Conservation (phyloP, 1,140 invertebrate genomes). For the Tetramorium alpestre region DNA sequence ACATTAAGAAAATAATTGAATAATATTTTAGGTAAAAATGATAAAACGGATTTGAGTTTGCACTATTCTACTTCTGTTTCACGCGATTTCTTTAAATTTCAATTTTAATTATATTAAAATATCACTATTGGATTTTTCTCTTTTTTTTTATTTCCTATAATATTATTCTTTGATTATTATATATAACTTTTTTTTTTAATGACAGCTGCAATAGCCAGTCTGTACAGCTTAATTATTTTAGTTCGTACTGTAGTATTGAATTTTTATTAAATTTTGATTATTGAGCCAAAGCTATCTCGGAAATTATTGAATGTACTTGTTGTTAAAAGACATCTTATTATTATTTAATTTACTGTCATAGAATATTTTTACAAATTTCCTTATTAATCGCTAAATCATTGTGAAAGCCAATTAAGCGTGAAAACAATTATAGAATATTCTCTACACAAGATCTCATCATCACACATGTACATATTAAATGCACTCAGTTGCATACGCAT, state of each 20-base stretch:
- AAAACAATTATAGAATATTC: neutral
- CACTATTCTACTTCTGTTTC: neutral
- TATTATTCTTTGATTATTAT: conserved; percentile 37
- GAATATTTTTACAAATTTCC: conserved; percentile 2
- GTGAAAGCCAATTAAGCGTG: neutral
- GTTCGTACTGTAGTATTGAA: neutral
- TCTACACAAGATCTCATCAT: neutral
- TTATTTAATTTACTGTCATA: neutral
- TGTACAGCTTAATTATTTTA: conserved; percentile 29
- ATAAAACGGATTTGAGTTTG: neutral
- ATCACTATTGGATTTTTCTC: neutral
- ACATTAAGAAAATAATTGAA: conserved; percentile 1
- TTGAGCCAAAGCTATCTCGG: conserved; percentile 5
- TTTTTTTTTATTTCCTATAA: neutral
- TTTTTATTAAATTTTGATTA: conserved; percentile 49
- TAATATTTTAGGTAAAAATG: conserved; percentile 3
- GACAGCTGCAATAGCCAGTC: neutral
- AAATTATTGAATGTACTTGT: neutral
- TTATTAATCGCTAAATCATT: neutral
- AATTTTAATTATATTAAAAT: conserved; percentile 30
- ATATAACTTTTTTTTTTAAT: conserved; percentile 6
- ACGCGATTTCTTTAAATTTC: neutral
- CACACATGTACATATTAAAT: neutral
- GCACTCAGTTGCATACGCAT: neutral
- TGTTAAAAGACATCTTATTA: neutral